Evolutionary conservation across 2,888 invertebrate genomes (phyloP).

Genomic region (Temnothorax unifasciatus): DNA sequence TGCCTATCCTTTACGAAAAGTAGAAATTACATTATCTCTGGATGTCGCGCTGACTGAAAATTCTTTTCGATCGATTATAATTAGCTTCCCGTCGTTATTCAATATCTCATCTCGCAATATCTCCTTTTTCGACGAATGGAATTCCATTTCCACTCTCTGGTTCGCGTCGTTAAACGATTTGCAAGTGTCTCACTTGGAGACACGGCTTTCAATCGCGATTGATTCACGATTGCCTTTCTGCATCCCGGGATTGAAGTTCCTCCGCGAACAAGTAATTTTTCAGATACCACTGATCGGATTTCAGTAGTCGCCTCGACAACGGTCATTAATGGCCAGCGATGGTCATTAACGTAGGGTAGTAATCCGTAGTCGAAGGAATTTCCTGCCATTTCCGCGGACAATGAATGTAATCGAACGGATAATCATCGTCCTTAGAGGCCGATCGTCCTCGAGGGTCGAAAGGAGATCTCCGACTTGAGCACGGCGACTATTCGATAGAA

Average conservation of each 20-base stretch:
- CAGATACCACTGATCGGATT: neutral
- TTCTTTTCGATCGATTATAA: neutral
- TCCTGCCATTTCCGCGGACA: slow-evolving; percentile 59
- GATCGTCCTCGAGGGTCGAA: slow-evolving; percentile 28
- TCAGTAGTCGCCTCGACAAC: slow-evolving; percentile 33
- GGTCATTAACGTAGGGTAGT: slow-evolving; percentile 62
- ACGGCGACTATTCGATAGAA: neutral
- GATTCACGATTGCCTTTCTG: neutral
- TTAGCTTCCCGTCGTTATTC: neutral
- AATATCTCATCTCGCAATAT: neutral
- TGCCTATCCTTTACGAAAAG: neutral
- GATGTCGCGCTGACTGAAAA: neutral
- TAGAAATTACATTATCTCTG: neutral
- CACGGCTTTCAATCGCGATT: neutral
- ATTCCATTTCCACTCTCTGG: neutral
- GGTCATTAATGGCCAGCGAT: slow-evolving; percentile 57
- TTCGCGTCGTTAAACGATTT: neutral
- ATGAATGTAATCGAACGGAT: slow-evolving; percentile 60
- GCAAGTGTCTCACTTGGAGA: neutral
- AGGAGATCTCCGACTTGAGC: slow-evolving; percentile 8
- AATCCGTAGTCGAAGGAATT: slow-evolving; percentile 57
- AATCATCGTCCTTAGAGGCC: slow-evolving; percentile 51
- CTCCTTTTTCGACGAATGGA: neutral
- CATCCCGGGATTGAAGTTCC: neutral
- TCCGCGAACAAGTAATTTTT: neutral